A percentile compares a stretch with the other conserved stretches of the same genome.
Conservation (phyloP, 2,797 vertebrate species). For the Cynopterus sphinx region DNA sequence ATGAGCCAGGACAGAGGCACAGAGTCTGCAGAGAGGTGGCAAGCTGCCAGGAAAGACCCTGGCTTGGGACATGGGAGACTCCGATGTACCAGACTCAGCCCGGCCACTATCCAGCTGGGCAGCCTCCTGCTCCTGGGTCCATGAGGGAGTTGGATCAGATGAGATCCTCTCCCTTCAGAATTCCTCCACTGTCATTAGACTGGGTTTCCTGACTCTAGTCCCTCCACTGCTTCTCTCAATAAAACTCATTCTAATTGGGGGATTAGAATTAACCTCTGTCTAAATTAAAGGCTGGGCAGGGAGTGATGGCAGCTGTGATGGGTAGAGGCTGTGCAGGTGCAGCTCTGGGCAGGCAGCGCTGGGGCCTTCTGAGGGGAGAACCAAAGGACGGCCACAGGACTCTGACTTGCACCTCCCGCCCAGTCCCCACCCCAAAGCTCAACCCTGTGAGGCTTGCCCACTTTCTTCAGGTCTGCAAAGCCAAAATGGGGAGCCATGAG, state of each 20-base stretch:
- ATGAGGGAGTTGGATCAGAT: background rate
- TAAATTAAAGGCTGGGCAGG: conserved; percentile 39
- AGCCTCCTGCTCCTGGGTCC: background rate
- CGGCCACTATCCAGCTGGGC: rapidly evolving
- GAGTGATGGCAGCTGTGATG: background rate
- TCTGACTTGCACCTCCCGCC: background rate
- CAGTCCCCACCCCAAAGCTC: background rate
- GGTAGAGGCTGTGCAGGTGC: background rate
- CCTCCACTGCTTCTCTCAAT: conserved; percentile 1
- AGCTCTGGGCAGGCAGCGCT: background rate
- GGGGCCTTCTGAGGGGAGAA: background rate
- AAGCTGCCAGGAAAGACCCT: background rate
- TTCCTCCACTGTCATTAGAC: background rate
- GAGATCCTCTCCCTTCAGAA: background rate
- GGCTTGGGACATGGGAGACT: background rate
- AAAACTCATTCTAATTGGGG: conserved; percentile 35
- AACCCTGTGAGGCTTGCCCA: rapidly evolving
- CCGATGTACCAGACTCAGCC: background rate
- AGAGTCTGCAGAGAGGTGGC: background rate
- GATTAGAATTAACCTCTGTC: conserved; percentile 17
- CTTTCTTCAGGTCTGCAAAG: background rate
- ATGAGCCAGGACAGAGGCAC: background rate
- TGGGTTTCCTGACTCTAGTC: background rate
- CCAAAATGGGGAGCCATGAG: background rate
- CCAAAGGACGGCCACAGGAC: rapidly evolving